Evolutionary conservation across 1,140 invertebrate genomes (phyloP), one percentile per base, ranked within the genome.

Genomic region (Trichomalopsis sarcophagae): DNA sequence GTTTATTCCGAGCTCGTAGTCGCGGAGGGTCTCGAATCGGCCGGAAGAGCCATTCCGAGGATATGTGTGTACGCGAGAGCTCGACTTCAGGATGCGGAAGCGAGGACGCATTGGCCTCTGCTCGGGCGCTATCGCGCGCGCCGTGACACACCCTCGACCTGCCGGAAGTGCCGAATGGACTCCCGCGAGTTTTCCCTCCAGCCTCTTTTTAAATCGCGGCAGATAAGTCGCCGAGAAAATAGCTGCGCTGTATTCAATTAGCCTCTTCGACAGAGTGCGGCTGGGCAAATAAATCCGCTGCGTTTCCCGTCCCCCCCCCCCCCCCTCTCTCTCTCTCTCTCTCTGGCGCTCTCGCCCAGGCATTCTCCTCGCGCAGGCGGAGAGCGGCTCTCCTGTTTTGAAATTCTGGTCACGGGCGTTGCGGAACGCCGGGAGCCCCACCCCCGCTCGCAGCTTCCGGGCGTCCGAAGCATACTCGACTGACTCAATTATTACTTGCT

Each of bases 401-500:
- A 88, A 91, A 91, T 90, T 91, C 89, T 86, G 86, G 87, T 88
- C 89, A 88, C 88, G 89, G 86, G 84, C 44, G 13, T 76, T 62
- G 80, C 44, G 68, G 68, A 82, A 66, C 27, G 30, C 44, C 36
- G 44, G 36, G 1, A 27, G 36, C 33, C 75, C 82, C 87, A 84
- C 79, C 55, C 86, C 86, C 84, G 68, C 30, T n/a, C 69, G 55
- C 36, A 3, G 74, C 33, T 73, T 62, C 50, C 73, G 69, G 23
- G 33, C 84, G 75, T 86, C 84, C 84, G 66, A 82, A 81, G 82
- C 86, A 88, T 88, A 88, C 89, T 89, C 87, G 88, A 84, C 86
- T 90, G 88, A 89, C 88, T 91, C 90, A 91, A 91, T 91, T 90
- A 90, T 90, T 90, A 90, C 88, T 90, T 90, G 86, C 89, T 85